Evolutionary conservation across 2,888 invertebrate genomes (phyloP), one percentile per base, ranked within the genome.

Genomic region (Pheosia tremula): DNA sequence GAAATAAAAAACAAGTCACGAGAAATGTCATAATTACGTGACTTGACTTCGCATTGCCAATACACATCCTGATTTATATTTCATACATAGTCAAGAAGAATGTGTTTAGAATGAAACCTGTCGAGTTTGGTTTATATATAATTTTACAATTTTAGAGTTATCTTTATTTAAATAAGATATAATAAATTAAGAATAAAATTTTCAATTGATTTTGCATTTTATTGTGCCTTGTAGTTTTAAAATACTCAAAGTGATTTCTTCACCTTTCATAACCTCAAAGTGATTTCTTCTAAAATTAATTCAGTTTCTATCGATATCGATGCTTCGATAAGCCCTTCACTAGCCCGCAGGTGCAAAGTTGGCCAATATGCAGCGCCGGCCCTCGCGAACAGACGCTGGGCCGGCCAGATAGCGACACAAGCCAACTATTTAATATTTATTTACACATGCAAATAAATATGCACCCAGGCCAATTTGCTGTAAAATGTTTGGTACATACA

Each of bases 381-480:
- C 75, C 74, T 81, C 78, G 75, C 78, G 74, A 82, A 77, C 71
- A 75, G 79, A 67, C 59, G 71, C 62, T 60, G 64, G 66, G 69
- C 63, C 68, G 72, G 73, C 72, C 76, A 72, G 74, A 74, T 74
- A 74, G 74, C 38, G 24, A 59, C 66, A 37, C 83, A 77, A 72
- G 75, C 68, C 69, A 72, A 72, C 78, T 79, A 74, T 81, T 83
- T 79, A 75, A 86, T 86, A 88, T 89, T 89, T 89, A 90, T 90
- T 91, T 88, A 89, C 88, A 84, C 85, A 88, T 88, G 86, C 84
- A 85, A 87, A 88, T 86, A 75, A 75, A 75, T 75, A 72, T 69
- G 66, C 73, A 78, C 63, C 66, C 69, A 67, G 65, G 66, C 64
- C 57, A 63, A 74, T 39, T 39, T 39, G 39, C 39, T 39, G 39